Evolutionary conservation across 1,140 invertebrate genomes (phyloP).

Genomic region (Dendroctonus valens): DNA sequence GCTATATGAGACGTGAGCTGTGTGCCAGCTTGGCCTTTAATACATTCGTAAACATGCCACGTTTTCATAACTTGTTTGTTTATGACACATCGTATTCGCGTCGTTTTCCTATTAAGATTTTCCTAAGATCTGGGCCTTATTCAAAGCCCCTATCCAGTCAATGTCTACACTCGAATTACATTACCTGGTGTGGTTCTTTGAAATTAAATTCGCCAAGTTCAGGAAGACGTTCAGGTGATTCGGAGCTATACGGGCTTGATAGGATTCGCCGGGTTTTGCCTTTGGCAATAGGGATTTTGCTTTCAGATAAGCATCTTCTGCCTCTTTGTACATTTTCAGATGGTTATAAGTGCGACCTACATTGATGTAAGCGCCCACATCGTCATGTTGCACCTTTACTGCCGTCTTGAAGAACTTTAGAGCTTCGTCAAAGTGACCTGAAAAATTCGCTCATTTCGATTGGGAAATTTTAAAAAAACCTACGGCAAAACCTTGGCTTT

Average conservation of each 20-base stretch:
- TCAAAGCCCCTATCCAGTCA: too few relatives aligned
- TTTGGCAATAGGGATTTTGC: slow-evolving; percentile 88
- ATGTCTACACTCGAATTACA: neutral
- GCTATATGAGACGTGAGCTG: slow-evolving; percentile 2
- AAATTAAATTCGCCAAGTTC: slow-evolving; percentile 92
- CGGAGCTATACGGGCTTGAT: slow-evolving; percentile 92
- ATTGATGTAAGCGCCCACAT: slow-evolving; percentile 94
- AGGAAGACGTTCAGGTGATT: slow-evolving; percentile 96
- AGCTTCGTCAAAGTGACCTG: slow-evolving; percentile 63
- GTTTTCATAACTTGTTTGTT: slow-evolving; percentile 11
- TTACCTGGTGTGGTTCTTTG: slow-evolving; percentile 77
- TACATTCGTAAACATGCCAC: slow-evolving; percentile 1
- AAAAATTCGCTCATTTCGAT: neutral
- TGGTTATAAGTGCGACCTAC: slow-evolving; percentile 93
- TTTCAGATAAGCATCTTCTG: slow-evolving; percentile 87
- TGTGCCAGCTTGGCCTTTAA: neutral
- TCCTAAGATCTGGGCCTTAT: neutral
- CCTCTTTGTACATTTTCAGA: slow-evolving; percentile 86
- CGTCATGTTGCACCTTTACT: slow-evolving; percentile 89
- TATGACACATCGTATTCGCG: neutral
- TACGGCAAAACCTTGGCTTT: slow-evolving; percentile 64
- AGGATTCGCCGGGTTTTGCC: slow-evolving; percentile 88
- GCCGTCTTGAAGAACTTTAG: slow-evolving; percentile 90
- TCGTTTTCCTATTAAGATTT: neutral
- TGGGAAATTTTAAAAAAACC: neutral